phyloP scores from a whole-genome alignment of 2,888 invertebrate species.

The Thysanoteuthis rhombus region DNA sequence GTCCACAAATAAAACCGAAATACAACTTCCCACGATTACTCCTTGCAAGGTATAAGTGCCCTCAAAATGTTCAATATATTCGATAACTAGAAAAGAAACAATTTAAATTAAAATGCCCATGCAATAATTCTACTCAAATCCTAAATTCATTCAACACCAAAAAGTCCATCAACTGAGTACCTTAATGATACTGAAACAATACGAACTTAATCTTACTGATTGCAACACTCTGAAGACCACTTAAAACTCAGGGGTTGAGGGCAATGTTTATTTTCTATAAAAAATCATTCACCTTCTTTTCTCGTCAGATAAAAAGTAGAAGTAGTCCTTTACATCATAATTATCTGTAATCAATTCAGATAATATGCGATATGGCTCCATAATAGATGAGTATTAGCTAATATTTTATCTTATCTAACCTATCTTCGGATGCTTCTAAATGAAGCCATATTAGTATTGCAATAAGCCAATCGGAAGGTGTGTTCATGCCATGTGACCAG shows the following conservation, averaged over 20 bases:
- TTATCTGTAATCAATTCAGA: background rate
- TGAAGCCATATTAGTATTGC: background rate
- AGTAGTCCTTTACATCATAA: background rate
- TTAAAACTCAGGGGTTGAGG: background rate
- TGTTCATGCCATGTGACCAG: background rate
- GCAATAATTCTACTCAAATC: too few relatives aligned
- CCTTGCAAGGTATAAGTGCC: too few relatives aligned
- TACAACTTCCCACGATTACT: too few relatives aligned
- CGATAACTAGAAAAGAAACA: too few relatives aligned
- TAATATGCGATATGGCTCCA: conserved; percentile 12
- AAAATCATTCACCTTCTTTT: background rate
- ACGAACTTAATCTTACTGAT: too few relatives aligned
- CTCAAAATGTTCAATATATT: too few relatives aligned
- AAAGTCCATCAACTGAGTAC: too few relatives aligned
- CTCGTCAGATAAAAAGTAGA: background rate
- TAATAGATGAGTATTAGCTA: background rate
- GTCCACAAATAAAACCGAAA: too few relatives aligned
- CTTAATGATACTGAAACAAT: too few relatives aligned
- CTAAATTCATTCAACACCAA: too few relatives aligned
- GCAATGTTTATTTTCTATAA: background rate
- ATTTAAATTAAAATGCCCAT: too few relatives aligned
- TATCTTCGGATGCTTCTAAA: background rate
- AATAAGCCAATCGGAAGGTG: background rate
- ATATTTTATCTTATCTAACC: conserved; percentile 12
- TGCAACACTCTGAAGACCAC: too few relatives aligned